Percentiles rank a stretch among this genome's conserved stretches.
Conservation (phyloP, 2,888 invertebrate species). For the Temnothorax unifasciatus region DNA sequence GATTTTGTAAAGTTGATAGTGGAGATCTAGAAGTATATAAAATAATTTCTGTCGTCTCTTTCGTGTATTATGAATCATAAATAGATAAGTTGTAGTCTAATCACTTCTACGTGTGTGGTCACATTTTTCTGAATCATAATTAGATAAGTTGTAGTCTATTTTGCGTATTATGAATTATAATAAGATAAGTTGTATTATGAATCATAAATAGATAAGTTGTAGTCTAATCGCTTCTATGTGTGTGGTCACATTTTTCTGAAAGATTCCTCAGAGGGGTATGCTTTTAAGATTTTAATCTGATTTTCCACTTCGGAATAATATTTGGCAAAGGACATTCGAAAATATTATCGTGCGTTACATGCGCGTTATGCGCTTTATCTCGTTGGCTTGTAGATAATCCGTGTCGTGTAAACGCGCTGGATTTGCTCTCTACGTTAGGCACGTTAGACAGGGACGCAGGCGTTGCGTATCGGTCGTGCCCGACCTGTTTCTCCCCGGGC, state of each 20-base stretch:
- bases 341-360: conserved; percentile 30
- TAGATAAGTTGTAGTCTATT: neutral
- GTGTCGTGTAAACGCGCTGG: conserved; percentile 43
- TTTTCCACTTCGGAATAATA: neutral
- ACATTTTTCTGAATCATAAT: too few relatives aligned
- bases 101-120: too few relatives aligned
- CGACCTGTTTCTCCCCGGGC: conserved; percentile 63
- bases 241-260: too few relatives aligned
- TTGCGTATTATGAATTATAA: neutral
- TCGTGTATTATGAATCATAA: neutral
- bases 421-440: conserved; percentile 9
- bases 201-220: too few relatives aligned
- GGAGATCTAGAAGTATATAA: neutral
- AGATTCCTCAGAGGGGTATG: neutral
- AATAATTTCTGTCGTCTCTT: neutral
- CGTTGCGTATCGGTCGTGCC: conserved; percentile 66
- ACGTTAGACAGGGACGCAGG: conserved; percentile 25
- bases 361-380: conserved; percentile 58
- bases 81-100: neutral
- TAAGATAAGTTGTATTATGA: too few relatives aligned
- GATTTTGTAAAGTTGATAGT: neutral
- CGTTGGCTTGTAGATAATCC: conserved; percentile 43
- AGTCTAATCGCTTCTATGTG: neutral
- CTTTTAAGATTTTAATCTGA: neutral
- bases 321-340: conserved; percentile 7